Percentiles rank a stretch among this genome's conserved stretches.
Conservation (phyloP, 2,888 invertebrate genomes). For the Drosophila mettleri region DNA sequence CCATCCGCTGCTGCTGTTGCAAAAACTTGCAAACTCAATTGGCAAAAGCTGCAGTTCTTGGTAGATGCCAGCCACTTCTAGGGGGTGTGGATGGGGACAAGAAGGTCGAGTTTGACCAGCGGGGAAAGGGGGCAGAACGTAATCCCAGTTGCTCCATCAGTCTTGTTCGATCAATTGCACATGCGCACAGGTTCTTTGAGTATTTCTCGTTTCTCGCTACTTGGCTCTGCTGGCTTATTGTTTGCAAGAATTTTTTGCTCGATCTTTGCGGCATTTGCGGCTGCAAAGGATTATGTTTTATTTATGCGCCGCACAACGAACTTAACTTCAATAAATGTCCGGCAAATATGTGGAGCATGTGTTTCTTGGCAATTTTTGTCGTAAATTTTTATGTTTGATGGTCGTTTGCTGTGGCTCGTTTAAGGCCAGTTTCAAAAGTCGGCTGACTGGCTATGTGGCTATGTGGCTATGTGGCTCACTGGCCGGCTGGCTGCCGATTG, state of each 20-base stretch:
- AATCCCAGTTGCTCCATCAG: constrained; percentile 83
- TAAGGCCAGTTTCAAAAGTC: constrained; percentile 2
- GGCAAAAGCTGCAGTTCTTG: constrained; percentile 44
- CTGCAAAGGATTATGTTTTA: constrained; percentile 85
- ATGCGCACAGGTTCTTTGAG: constrained; percentile 77
- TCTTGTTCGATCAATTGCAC: constrained; percentile 84
- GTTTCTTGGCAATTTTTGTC: constrained; percentile 85
- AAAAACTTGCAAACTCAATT: constrained; percentile 79
- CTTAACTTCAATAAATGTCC: constrained; percentile 86
- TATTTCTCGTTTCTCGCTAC: constrained; percentile 46
- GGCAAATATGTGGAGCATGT: constrained; percentile 85
- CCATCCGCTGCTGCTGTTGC: constrained; percentile 53
- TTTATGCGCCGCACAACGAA: constrained; percentile 85
- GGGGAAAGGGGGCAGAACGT: constrained; percentile 52
- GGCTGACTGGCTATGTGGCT: not conserved
- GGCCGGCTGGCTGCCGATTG: constrained; percentile 18
- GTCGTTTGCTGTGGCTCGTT: constrained; percentile 33
- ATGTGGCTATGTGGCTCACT: constrained; percentile 9
- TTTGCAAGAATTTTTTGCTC: constrained; percentile 49
- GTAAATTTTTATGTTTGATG: constrained; percentile 81
- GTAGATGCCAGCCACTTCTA: constrained; percentile 20
- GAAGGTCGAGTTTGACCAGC: not conserved
- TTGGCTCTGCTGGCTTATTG: constrained; percentile 49
- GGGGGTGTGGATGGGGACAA: not conserved
- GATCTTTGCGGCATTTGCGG: constrained; percentile 53